Evolutionary conservation across 2,888 invertebrate species (phyloP), one percentile per base, ranked within the genome.

Genomic region (Sesamia inferens): DNA sequence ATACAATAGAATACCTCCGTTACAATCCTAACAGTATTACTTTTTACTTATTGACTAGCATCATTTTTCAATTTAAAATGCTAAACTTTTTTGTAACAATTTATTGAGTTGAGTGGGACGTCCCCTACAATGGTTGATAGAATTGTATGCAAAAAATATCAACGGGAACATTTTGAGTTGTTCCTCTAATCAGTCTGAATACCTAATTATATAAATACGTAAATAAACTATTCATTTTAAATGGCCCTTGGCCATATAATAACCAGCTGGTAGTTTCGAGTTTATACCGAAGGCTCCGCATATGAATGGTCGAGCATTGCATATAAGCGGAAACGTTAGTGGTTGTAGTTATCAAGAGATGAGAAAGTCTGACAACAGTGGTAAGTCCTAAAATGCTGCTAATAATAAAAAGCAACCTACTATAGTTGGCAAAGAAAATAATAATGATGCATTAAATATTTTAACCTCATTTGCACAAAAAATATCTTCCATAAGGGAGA

Each of bases 101-200:
- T 2, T 65, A 68, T 58, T 47, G 8, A 5, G 11, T 13, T 14
- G 44, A 67, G 81, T 79, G 64, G 70, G 79, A 67, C 0, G 70
- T 44, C 19, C 7, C n/a, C 1, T 6, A 0, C 55, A 14, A 24
- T 42, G 55, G 16, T n/a, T 19, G 19, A 42, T 65, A 31, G 48
- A 10, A 64, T 57, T 57, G 44, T 31, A 14, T 2, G 24, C 55
- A 73, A 71, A 63, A 77, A 67, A 48, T 22, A 55, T 31, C 8
- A 48, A 51, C 16, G 47, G 47, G 55, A 75, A 39, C 6, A 14
- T 39, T 42, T 59, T 39, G 14, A 31, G 14, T 55, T 14, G 58
- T 19, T 47, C 5, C 16, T 51, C 31, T 1, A 72, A 72, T 64
- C 48, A 22, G 79, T 78, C 13, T 16, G 13, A 54, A 39, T 57